A percentile compares a stretch with the other conserved stretches of the same genome.
Evolutionary conservation across 2,888 invertebrate species (phyloP).

Genomic region (Allygus modestus): DNA sequence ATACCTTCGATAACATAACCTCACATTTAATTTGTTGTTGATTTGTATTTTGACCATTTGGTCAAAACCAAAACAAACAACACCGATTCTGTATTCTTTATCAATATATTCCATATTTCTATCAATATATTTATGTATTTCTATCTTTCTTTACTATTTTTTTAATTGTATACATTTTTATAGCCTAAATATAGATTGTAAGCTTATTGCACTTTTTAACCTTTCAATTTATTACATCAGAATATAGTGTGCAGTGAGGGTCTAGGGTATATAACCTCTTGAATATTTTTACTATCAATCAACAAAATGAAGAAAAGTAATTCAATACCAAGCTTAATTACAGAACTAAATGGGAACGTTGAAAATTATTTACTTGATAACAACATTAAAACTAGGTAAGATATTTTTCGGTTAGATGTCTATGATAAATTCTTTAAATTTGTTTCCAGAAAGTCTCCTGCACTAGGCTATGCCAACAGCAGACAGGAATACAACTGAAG

Average conservation of each 20-base stretch:
- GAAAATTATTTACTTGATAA: conserved; percentile 66
- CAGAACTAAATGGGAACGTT: conserved; percentile 56
- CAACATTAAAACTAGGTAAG: conserved; percentile 67
- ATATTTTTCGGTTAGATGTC: neutral
- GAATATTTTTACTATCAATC: too few species aligned
- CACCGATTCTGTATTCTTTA: too few species aligned
- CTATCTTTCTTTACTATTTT: too few species aligned
- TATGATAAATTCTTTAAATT: neutral
- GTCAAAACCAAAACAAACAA: too few species aligned
- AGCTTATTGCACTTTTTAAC: neutral
- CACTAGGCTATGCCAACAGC: too few species aligned
- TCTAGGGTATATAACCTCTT: neutral
- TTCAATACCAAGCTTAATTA: conserved; percentile 34
- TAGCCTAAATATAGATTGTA: neutral
- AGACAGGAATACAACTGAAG: too few species aligned
- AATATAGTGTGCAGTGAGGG: neutral
- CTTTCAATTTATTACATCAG: neutral
- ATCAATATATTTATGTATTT: too few species aligned
- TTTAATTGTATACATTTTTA: neutral
- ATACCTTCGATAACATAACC: too few species aligned
- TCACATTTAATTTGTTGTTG: neutral
- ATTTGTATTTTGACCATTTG: neutral
- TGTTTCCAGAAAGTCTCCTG: neutral
- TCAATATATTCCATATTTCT: neutral
- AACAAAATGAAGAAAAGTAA: conserved; percentile 44